These are phyloP conservation scores for Tetrax tetrax DNA, from an alignment of 2,113 vertebrate species.

Conservation along the genomic window DNA sequence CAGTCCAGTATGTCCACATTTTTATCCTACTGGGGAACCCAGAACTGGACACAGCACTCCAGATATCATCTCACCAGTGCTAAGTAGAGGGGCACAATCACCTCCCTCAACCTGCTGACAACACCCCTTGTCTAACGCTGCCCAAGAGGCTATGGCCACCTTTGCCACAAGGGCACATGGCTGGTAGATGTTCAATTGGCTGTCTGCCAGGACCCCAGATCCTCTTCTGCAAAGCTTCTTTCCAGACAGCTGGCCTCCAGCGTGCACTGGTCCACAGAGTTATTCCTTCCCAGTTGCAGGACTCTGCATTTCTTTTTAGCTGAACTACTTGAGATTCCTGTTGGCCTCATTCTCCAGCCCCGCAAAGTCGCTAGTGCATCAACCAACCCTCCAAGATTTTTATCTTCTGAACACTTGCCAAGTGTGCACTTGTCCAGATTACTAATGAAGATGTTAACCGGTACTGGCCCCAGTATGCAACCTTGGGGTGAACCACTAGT, in stretches of 20 bases:
- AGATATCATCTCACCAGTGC: too few relatives aligned
- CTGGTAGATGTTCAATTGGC: background rate
- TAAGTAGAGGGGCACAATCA: background rate
- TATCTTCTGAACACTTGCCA: background rate
- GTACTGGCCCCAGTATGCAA: background rate
- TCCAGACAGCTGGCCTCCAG: background rate
- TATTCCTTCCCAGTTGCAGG: background rate
- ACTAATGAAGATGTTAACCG: background rate
- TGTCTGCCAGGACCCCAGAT: background rate
- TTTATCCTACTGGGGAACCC: background rate
- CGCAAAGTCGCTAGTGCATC: background rate
- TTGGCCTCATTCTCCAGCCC: background rate
- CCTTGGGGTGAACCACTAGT: background rate
- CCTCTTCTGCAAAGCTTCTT: background rate
- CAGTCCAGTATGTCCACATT: background rate
- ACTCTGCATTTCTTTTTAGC: background rate
- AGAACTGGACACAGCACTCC: background rate
- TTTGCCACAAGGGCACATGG: background rate
- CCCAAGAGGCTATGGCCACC: background rate
- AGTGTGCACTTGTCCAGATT: background rate
- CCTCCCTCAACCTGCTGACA: background rate
- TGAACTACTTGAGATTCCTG: background rate
- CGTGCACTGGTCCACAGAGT: background rate
- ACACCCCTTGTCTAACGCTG: background rate
- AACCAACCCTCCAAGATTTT: background rate